phyloP scores from a whole-genome alignment of 30 jellyfish, hydroid and myxozoan species.

The Phacellophora camtschatica region DNA sequence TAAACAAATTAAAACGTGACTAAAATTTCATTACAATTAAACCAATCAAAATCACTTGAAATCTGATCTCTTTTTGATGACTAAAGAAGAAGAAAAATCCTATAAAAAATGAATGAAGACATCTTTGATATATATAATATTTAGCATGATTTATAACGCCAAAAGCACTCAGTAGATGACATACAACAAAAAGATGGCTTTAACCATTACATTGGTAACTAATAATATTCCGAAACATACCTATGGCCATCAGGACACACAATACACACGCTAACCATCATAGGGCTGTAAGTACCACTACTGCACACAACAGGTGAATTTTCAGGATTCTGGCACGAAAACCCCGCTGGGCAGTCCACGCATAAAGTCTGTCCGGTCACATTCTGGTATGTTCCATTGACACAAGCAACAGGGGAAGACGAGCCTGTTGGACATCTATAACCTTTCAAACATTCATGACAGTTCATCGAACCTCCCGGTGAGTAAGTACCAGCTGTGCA shows the following conservation, averaged over 20 bases:
- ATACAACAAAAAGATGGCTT: no score
- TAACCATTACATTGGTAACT: neutral
- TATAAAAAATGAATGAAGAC: no score
- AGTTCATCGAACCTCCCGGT: constrained; percentile 61
- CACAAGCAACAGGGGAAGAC: constrained; percentile 39
- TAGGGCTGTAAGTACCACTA: constrained; percentile 26
- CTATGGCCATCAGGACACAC: constrained; percentile 52
- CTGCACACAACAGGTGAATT: constrained; percentile 27
- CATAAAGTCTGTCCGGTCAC: constrained; percentile 7
- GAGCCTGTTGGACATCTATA: constrained; percentile 50
- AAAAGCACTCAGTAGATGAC: no score
- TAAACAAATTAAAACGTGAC: no score
- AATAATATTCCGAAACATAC: constrained; percentile 10
- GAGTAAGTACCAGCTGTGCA: constrained; percentile 60
- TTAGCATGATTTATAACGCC: no score
- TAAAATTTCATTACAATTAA: no score
- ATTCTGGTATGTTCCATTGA: constrained; percentile 20
- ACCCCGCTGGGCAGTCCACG: constrained; percentile 55
- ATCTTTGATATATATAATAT: no score
- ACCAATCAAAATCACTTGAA: no score
- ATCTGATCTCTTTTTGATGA: no score
- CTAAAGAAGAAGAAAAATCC: no score
- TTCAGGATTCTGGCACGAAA: constrained; percentile 1
- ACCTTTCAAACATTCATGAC: constrained; percentile 54
- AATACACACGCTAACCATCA: constrained; percentile 6